phyloP scores from a whole-genome alignment of 1,140 invertebrate species.

The Eufriesea mexicana region DNA sequence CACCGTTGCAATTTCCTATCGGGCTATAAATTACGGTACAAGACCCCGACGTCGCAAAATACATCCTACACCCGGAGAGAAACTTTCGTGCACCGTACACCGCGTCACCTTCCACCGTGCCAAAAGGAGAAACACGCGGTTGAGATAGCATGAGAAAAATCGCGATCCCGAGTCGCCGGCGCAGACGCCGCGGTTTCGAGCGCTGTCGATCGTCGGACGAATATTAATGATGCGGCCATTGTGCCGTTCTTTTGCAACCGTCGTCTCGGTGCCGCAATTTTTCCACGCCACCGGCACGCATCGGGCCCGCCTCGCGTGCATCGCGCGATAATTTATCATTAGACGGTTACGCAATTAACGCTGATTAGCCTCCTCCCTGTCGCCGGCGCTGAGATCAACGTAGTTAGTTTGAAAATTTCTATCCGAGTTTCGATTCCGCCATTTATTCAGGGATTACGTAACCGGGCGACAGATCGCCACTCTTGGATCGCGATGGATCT shows the following conservation, averaged over 20 bases:
- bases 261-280: constrained; percentile 24
- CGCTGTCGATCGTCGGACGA: constrained; percentile 21
- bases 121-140: background rate
- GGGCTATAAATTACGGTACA: background rate
- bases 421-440: too few relatives aligned
- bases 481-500: too few relatives aligned
- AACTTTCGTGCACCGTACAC: constrained; percentile 1
- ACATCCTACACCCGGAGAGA: background rate
- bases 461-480: constrained; percentile 32
- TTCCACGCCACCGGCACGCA: constrained; percentile 24
- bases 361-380: constrained; percentile 50
- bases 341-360: constrained; percentile 63
- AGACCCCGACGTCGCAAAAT: background rate
- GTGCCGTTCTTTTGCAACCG: constrained; percentile 34
- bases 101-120: too few relatives aligned
- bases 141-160: background rate
- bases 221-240: constrained; percentile 23
- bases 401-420: constrained; percentile 24
- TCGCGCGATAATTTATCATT: constrained; percentile 65
- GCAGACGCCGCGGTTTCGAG: background rate
- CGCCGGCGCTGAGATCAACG: background rate
- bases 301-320: constrained; percentile 37
- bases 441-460: constrained; percentile 46
- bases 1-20: background rate
- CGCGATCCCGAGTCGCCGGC: too few relatives aligned